Evolutionary conservation across 2,113 vertebrate species (phyloP).

Genomic region (Dermatemys mawii): DNA sequence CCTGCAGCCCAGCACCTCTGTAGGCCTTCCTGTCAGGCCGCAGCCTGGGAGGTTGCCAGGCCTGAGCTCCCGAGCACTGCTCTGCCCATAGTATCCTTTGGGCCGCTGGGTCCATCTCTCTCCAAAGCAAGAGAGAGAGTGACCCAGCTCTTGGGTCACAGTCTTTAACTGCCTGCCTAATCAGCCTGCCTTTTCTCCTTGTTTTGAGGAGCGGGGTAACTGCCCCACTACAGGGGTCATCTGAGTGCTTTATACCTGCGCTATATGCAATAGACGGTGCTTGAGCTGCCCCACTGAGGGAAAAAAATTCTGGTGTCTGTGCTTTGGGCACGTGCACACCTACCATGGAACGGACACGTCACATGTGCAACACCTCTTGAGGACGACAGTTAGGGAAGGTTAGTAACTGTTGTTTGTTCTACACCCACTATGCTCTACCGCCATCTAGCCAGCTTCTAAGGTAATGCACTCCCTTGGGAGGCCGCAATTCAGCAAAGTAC

Average conservation of each 20-base stretch:
- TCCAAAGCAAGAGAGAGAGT: too few relatives aligned
- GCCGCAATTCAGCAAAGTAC: background rate
- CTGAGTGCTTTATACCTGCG: background rate
- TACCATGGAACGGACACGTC: background rate
- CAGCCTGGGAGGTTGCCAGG: too few relatives aligned
- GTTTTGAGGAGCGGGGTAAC: too few relatives aligned
- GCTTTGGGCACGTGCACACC: background rate
- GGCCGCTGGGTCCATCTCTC: too few relatives aligned
- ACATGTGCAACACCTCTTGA: background rate
- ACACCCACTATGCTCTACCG: background rate
- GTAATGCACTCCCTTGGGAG: background rate
- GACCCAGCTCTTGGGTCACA: too few relatives aligned
- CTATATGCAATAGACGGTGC: background rate
- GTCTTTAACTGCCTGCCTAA: too few relatives aligned
- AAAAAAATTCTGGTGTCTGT: background rate
- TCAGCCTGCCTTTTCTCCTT: too few relatives aligned
- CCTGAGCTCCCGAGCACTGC: too few relatives aligned
- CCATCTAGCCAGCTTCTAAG: background rate
- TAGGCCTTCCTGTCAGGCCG: too few relatives aligned
- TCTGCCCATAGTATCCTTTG: too few relatives aligned
- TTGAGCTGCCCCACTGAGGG: background rate
- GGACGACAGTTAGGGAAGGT: background rate
- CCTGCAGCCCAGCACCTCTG: too few relatives aligned
- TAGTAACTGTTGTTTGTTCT: background rate
- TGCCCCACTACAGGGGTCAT: background rate